phyloP scores from a whole-genome alignment of 2,888 invertebrate species.

The Acleris literana region DNA sequence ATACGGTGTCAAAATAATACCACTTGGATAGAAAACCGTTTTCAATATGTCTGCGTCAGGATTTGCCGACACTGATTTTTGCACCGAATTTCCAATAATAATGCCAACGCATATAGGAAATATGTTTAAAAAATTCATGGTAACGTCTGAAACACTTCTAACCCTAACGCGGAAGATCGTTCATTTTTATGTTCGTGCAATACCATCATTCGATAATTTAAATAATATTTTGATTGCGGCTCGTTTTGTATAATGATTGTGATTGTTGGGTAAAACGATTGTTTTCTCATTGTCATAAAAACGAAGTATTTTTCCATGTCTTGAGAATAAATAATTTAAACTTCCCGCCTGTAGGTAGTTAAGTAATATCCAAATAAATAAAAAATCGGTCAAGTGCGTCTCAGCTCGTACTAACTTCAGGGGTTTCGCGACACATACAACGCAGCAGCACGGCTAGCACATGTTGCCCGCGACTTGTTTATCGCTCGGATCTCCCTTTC shows the following conservation, averaged over 20 bases:
- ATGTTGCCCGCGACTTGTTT: no score
- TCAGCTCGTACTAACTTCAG: no score
- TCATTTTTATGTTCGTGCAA: neutral
- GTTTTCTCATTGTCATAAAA: neutral
- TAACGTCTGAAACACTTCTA: neutral
- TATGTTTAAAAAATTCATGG: conserved; percentile 6
- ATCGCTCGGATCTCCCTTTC: no score
- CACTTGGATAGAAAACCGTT: neutral
- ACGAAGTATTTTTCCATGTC: neutral
- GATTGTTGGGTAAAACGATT: conserved; percentile 3
- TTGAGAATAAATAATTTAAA: neutral
- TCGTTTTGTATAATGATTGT: conserved; percentile 16
- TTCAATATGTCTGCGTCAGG: conserved; percentile 2
- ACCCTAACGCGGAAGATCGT: neutral
- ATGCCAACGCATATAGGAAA: neutral
- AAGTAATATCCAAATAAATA: neutral
- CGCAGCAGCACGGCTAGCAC: no score
- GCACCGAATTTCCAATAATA: neutral
- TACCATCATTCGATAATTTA: conserved; percentile 3
- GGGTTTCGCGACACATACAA: no score
- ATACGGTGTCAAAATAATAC: no score
- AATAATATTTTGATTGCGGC: conserved; percentile 16
- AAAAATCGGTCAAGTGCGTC: no score
- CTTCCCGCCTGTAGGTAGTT: neutral
- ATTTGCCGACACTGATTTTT: conserved; percentile 1